These are phyloP conservation scores for Emydura subglobosa DNA, from an alignment of 2,113 vertebrate species.

Conservation along the genomic window DNA sequence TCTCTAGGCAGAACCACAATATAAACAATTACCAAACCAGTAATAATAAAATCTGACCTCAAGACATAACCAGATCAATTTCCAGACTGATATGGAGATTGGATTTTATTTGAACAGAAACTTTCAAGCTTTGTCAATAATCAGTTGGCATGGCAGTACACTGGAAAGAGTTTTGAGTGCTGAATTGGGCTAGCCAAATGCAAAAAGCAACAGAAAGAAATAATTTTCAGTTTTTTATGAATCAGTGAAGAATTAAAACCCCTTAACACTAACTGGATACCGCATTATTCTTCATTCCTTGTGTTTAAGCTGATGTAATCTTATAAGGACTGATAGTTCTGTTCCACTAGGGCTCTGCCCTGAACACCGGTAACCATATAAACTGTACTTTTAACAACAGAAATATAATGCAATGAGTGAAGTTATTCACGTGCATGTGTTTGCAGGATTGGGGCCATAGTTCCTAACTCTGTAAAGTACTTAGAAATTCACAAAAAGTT, in stretches of 20 bases:
- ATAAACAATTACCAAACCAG: not conserved
- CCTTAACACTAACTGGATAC: not conserved
- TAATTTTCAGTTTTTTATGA: not conserved
- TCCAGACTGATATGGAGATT: not conserved
- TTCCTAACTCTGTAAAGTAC: not conserved
- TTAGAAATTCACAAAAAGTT: not conserved
- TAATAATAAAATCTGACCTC: not conserved
- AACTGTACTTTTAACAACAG: not conserved
- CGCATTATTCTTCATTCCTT: not conserved
- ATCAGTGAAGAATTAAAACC: not conserved
- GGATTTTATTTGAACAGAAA: not conserved
- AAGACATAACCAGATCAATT: not conserved
- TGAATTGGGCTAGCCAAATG: not conserved
- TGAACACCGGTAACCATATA: not conserved
- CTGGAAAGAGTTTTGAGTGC: not conserved
- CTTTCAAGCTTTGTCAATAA: not conserved
- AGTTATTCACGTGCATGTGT: not conserved
- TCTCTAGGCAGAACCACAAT: not conserved
- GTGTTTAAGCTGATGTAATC: not conserved
- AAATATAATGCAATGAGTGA: not conserved
- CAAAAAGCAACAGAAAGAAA: not conserved
- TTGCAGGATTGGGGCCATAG: not conserved
- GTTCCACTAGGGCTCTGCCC: not conserved
- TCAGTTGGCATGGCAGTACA: not conserved
- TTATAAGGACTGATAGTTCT: not conserved